Base-by-base conservation (phyloP, 2,113 vertebrate species). In the Dipodomys merriami region DNA sequence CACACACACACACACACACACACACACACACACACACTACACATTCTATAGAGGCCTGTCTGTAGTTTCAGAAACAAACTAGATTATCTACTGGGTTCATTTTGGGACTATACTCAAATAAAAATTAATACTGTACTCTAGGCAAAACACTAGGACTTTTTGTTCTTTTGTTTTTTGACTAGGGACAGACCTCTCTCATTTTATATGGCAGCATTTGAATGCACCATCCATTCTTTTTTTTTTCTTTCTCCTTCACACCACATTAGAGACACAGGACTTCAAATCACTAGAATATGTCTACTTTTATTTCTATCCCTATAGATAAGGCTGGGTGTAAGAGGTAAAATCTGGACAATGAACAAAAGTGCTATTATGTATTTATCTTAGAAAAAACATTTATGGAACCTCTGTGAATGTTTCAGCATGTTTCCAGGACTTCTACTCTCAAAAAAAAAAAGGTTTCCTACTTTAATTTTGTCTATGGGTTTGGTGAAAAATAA, bases 341-440 rank as follows among this genome's bases (percentile, higher is more conserved):
- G 72, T 84, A 78, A 91, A 77, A 88, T 83, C 18, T 72, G 25
- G 19, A 46, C 13, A 71, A 62, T 85, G 30, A 94, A 44, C 57
- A 62, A 64, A 64, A 67, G 44, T 1, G 2, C 22, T 72, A 57
- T 35, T 86, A 39, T 39, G 89, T 87, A 91, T 90, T 86, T 91
- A 93, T 69, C 87, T 89, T 69, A 88, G 30, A 81, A 35, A 19
- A 86, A 95, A 83, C 81, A 78, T 74, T 68, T 83, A 93, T 19
- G 16, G 16, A 9, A 44, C 9, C 6, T 44, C 25, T 57, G 6
- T 90, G 25, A 91, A 82, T 76, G 78, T 16, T 84, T 91, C n/a
- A 77, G 35, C 77, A 83, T 88, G 18, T 82, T 92, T 94, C 93
- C 4, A 29, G 79, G 23, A 69, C 78, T 77, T 57, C 69, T 74